phyloP scores from a whole-genome alignment of 2,888 invertebrate species.

The Rhagophthalmus giganteus region DNA sequence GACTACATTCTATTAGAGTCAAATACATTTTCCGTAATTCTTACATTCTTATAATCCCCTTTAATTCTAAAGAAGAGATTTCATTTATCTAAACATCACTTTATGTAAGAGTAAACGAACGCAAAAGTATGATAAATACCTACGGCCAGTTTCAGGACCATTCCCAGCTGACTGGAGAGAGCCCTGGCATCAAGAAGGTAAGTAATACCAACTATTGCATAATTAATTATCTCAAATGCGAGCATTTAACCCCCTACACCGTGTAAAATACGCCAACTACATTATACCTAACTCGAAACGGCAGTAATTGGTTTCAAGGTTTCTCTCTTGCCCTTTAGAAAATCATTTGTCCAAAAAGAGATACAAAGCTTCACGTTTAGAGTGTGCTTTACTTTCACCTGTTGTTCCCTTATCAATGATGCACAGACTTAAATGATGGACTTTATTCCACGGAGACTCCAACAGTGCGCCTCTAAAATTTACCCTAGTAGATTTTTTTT shows the following conservation, averaged over 20 bases:
- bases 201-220: slow-evolving; percentile 51
- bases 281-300: slow-evolving; percentile 22
- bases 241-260: slow-evolving; percentile 48
- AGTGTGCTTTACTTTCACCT: slow-evolving; percentile 43
- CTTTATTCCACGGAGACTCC: slow-evolving; percentile 39
- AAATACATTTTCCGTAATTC: slow-evolving; percentile 17
- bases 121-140: slow-evolving; percentile 6
- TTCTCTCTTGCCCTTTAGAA: slow-evolving; percentile 11
- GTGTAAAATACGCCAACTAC: slow-evolving; percentile 39
- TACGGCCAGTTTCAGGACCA: slow-evolving; percentile 48
- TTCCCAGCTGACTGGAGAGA: slow-evolving; percentile 55
- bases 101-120: no score
- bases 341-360: slow-evolving; percentile 12
- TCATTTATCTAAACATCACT: no score
- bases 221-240: slow-evolving; percentile 52
- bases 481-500: slow-evolving; percentile 20
- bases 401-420: slow-evolving; percentile 48
- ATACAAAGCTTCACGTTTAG: slow-evolving; percentile 12
- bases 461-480: slow-evolving; percentile 24
- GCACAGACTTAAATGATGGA: slow-evolving; percentile 50
- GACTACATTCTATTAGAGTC: slow-evolving; percentile 14
- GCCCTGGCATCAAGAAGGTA: slow-evolving; percentile 57
- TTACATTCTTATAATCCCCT: no score
- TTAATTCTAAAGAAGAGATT: no score
- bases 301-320: slow-evolving; percentile 10